These are phyloP conservation scores for Lepidurus apus DNA, from an alignment of 1,140 invertebrate species.

Conservation along the genomic window DNA sequence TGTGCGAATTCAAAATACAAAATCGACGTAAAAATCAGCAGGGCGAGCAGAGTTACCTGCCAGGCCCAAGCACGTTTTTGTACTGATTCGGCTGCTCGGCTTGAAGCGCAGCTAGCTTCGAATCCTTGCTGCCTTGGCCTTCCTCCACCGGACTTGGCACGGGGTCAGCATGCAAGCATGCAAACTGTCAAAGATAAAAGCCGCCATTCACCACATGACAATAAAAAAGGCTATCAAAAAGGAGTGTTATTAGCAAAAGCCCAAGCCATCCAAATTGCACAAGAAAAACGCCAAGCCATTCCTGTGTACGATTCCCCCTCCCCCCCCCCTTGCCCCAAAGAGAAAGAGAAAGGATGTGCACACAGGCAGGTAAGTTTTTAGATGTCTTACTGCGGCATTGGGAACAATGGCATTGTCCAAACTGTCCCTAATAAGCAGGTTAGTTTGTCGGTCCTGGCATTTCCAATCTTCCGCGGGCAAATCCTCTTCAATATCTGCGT, in stretches of 20 bases:
- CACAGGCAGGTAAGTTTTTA: too few species aligned
- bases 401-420: neutral
- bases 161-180: conserved; percentile 13
- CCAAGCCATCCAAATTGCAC: neutral
- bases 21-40: neutral
- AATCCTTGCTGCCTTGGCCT: neutral
- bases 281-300: too few species aligned
- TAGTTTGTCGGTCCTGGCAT: neutral
- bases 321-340: too few species aligned
- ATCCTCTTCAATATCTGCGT: neutral
- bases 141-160: conserved; percentile 20
- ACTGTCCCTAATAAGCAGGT: neutral
- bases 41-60: neutral
- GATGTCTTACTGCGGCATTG: too few species aligned
- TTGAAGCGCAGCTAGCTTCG: neutral
- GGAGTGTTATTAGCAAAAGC: neutral
- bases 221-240: neutral
- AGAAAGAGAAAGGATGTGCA: too few species aligned
- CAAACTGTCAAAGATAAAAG: neutral
- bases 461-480: neutral
- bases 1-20: neutral
- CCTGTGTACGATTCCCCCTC: too few species aligned
- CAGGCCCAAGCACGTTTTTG: conserved; percentile 17
- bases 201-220: too few species aligned
- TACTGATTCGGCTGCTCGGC: neutral